Evolutionary conservation across 2,113 vertebrate species (phyloP), one percentile per base, ranked within the genome.

Genomic region (Nesospiza acunhae): DNA sequence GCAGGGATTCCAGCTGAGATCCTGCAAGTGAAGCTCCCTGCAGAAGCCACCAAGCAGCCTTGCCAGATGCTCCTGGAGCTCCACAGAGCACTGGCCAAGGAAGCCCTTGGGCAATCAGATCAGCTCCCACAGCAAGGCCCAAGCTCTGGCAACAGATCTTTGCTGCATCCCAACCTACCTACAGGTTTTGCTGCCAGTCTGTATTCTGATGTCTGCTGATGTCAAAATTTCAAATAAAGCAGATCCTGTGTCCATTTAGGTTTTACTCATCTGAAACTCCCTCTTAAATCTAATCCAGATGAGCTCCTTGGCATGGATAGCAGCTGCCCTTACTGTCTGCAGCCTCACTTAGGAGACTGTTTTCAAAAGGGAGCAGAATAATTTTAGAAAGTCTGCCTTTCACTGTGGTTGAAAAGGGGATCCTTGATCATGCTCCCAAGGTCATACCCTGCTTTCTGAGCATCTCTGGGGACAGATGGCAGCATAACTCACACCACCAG

Each of bases 231-330:
- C 63, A 93, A 79, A 73, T 52, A 44, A 15, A 85, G 58, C 35
- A 81, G 47, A 47, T 89, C 56, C 10, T 60, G 26, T 10, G 49
- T 19, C 86, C 44, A 47, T 70, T 79, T 44, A 73, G 26, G n/a
- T 35, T 67, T 63, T 74, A 80, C 33, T 92, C 23, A 9, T 63
- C 60, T 55, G 56, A 70, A 95, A 52, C 33, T 56, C 42, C 59
- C 30, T 67, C 76, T 44, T 42, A 93, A 88, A 90, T 21, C n/a
- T 42, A 83, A 93, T 42, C 73, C 79, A 94, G 64, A 68, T 68
- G 67, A 92, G 64, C 23, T 87, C 31, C 64, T 63, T 77, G 72
- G 60, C 2, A 0, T 21, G 30, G n/a, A 42, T 2, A 42, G 31
- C 0, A 2, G 35, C 62, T 89, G 67, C 67, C 39, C 74, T 56